Conservation (phyloP, 2,888 invertebrate species). For the Diogma glabrata region DNA sequence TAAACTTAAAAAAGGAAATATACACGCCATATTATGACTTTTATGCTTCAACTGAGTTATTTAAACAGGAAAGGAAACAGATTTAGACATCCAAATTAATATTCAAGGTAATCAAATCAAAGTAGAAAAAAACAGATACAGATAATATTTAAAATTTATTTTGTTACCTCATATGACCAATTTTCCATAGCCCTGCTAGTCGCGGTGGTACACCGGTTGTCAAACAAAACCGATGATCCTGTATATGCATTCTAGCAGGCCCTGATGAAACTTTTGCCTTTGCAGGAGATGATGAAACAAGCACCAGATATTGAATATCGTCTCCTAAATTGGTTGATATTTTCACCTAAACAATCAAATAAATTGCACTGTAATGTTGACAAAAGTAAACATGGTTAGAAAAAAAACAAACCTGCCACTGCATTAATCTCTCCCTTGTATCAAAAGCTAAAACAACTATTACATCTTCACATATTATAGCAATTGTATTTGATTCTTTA, state of each 20-base stretch:
- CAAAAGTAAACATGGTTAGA: no score
- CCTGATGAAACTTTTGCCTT: conserved; percentile 64
- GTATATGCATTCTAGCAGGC: conserved; percentile 69
- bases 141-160: no score
- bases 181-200: conserved; percentile 59
- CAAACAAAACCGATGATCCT: conserved; percentile 68
- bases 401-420: conserved; percentile 89
- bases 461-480: conserved; percentile 77
- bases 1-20: no score
- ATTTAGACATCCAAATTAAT: no score
- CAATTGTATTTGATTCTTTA: conserved; percentile 81
- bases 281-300: conserved; percentile 63
- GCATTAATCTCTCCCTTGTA: conserved; percentile 69
- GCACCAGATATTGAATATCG: conserved; percentile 66
- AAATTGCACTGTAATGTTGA: no score
- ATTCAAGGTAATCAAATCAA: no score
- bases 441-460: conserved; percentile 80
- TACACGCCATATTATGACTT: no score
- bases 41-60: no score
- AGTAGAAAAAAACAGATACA: no score
- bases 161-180: no score
- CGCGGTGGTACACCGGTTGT: conserved; percentile 73
- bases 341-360: conserved; percentile 54
- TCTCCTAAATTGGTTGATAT: conserved; percentile 75
- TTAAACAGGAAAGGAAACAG: no score